A percentile compares a stretch with the other conserved stretches of the same genome.
Conservation (phyloP, 2,113 vertebrate species). For the Pimephales promelas region DNA sequence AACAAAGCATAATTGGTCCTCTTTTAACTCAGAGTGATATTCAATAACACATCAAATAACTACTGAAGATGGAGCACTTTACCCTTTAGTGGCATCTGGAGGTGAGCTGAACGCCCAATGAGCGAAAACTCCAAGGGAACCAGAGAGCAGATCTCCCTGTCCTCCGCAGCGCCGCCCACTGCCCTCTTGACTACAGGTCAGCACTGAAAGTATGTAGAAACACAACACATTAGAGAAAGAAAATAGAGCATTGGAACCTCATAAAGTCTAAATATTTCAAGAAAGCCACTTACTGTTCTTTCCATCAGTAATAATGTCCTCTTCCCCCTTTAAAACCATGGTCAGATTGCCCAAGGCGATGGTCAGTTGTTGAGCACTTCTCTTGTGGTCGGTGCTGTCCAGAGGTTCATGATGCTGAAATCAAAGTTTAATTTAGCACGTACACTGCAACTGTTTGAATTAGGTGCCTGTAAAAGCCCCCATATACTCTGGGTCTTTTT, state of each 20-base stretch:
- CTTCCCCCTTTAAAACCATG: conserved; percentile 89
- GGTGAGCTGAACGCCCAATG: conserved; percentile 92
- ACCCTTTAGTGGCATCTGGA: conserved; percentile 82
- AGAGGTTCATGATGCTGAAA: conserved; percentile 82
- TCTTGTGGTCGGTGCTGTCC: conserved; percentile 79
- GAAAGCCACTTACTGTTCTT: conserved; percentile 80
- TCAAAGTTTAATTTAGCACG: background rate
- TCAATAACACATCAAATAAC: background rate
- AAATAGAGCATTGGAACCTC: background rate
- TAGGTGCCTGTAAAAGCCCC: background rate
- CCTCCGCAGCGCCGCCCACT: conserved; percentile 92
- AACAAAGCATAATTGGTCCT: too few species aligned
- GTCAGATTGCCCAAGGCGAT: conserved; percentile 93
- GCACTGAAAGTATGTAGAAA: conserved; percentile 72
- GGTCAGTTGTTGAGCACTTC: conserved; percentile 84
- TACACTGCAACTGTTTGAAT: background rate
- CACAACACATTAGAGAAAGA: background rate
- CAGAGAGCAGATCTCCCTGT: conserved; percentile 94
- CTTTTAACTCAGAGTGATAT: background rate
- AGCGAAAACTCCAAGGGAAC: conserved; percentile 87
- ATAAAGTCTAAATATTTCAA: background rate
- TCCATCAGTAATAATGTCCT: conserved; percentile 91
- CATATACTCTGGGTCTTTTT: too few species aligned
- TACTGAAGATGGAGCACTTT: conserved; percentile 47
- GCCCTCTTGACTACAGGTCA: conserved; percentile 85